Conservation (phyloP, 2,888 invertebrate species). For the Cantharis lateralis region DNA sequence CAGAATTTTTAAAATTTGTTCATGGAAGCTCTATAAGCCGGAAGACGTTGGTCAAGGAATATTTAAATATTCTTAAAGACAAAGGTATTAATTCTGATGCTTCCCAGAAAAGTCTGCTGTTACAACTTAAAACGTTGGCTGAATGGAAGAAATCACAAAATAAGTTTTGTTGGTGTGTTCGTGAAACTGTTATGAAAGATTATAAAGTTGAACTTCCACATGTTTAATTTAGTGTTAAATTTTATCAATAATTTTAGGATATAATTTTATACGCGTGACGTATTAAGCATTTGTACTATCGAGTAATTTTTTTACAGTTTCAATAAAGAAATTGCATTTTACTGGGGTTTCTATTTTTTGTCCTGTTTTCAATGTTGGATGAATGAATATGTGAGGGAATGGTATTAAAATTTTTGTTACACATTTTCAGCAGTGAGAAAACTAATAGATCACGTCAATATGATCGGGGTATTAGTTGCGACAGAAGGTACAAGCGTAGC, state of each 20-base stretch:
- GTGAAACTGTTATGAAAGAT: slow-evolving; percentile 60
- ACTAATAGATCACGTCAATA: slow-evolving; percentile 64
- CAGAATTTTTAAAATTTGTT: slow-evolving; percentile 66
- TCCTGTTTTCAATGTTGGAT: background rate
- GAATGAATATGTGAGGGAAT: background rate
- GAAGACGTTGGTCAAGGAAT: slow-evolving; percentile 65
- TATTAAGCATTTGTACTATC: background rate
- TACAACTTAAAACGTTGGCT: slow-evolving; percentile 65
- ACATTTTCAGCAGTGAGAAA: slow-evolving; percentile 62
- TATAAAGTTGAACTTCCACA: slow-evolving; percentile 57
- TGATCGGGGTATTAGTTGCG: slow-evolving; percentile 78
- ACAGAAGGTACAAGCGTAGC: slow-evolving; percentile 83
- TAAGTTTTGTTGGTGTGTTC: slow-evolving; percentile 70
- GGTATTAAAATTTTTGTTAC: background rate
- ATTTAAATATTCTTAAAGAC: slow-evolving; percentile 61
- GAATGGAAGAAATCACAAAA: slow-evolving; percentile 63
- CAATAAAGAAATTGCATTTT: background rate
- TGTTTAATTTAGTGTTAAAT: background rate
- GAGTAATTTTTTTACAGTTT: background rate
- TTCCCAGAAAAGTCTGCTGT: slow-evolving; percentile 56
- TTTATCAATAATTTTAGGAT: background rate
- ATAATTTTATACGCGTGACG: background rate
- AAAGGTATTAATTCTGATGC: slow-evolving; percentile 49
- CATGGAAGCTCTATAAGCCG: slow-evolving; percentile 69
- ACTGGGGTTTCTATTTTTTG: background rate